phyloP scores from a whole-genome alignment of 2,888 invertebrate genomes.

The Drosophila mayaguana region DNA sequence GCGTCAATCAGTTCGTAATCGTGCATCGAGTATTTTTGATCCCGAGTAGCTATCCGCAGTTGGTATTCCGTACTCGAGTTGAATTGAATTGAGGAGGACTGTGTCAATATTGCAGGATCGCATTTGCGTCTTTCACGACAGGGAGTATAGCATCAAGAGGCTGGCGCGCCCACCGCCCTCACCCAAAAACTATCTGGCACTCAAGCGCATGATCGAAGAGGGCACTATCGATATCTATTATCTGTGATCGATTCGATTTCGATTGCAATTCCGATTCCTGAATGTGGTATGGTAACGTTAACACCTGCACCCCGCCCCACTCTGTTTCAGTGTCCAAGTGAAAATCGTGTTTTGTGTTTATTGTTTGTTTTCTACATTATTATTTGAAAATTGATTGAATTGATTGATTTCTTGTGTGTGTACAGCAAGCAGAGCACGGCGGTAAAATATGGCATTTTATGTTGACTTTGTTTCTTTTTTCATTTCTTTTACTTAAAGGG shows the following conservation, averaged over 20 bases:
- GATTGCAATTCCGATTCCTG: neutral
- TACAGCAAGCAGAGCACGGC: constrained; percentile 20
- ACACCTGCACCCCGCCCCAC: constrained; percentile 35
- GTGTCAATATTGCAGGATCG: constrained; percentile 80
- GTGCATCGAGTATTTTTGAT: constrained; percentile 13
- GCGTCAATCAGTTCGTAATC: constrained; percentile 7
- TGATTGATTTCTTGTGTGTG: constrained; percentile 27
- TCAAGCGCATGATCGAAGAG: constrained; percentile 83
- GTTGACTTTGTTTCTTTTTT: constrained; percentile 79
- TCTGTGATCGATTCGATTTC: constrained; percentile 60
- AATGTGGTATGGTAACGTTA: constrained; percentile 17
- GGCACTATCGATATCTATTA: constrained; percentile 81
- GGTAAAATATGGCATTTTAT: constrained; percentile 62
- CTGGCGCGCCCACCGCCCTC: constrained; percentile 82
- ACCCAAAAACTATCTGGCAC: constrained; percentile 80
- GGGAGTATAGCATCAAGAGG: constrained; percentile 79
- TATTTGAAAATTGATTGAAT: constrained; percentile 17
- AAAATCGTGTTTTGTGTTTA: constrained; percentile 40
- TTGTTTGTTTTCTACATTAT: constrained; percentile 29
- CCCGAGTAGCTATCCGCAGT: constrained; percentile 26
- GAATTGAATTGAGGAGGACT: constrained; percentile 30
- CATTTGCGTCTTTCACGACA: constrained; percentile 80
- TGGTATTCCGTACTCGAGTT: constrained; percentile 3
- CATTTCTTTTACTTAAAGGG: constrained; percentile 84
- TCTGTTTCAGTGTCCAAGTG: constrained; percentile 25